Conservation (phyloP, 2,797 vertebrate genomes). For the Crenichthys baileyi region DNA sequence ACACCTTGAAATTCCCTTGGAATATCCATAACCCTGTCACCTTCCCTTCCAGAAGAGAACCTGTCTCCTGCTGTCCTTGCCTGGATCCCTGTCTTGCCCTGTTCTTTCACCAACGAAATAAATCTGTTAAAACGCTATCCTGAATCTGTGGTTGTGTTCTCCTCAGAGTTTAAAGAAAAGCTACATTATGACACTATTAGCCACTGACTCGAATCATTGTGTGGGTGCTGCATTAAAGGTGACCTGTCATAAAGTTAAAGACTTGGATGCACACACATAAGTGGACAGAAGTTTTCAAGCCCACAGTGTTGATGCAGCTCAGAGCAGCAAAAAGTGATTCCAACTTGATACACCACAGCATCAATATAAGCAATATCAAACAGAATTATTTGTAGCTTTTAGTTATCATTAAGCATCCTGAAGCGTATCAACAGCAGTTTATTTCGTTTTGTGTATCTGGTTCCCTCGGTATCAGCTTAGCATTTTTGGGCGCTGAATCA, state of each 20-base stretch:
- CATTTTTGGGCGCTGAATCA: constrained; percentile 15
- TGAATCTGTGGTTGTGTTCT: too few species aligned
- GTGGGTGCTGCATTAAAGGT: constrained; percentile 51
- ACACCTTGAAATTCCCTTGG: too few species aligned
- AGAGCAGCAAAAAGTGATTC: neutral
- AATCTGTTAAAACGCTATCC: too few species aligned
- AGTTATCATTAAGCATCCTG: neutral
- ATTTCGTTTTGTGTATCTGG: neutral
- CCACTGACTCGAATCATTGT: constrained; percentile 31
- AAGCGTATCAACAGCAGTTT: too few species aligned
- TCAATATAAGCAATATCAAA: constrained; percentile 4
- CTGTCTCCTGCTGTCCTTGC: too few species aligned
- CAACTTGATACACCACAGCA: constrained; percentile 36
- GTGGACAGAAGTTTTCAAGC: neutral
- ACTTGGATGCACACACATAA: neutral
- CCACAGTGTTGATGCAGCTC: constrained; percentile 6
- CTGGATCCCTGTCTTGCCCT: too few species aligned
- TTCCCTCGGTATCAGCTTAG: constrained; percentile 1
- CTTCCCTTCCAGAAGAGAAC: too few species aligned
- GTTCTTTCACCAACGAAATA: too few species aligned
- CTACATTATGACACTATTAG: too few species aligned
- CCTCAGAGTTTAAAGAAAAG: too few species aligned
- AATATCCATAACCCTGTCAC: too few species aligned
- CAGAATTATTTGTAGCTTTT: neutral
- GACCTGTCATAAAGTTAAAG: constrained; percentile 38